phyloP scores from a whole-genome alignment of 2,888 invertebrate species.

The Apocheima hispidaria region DNA sequence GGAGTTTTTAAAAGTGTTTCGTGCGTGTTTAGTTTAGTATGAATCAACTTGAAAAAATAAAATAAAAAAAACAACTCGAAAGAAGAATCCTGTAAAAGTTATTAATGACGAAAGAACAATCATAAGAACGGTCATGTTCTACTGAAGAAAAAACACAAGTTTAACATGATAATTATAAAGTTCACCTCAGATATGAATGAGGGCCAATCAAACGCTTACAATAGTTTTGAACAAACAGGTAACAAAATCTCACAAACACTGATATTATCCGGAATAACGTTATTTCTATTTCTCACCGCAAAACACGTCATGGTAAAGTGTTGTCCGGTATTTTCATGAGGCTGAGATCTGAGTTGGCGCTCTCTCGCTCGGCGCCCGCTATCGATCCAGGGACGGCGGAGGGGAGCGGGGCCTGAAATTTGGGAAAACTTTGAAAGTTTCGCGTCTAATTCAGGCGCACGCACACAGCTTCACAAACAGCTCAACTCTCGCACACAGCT shows the following conservation, averaged over 20 bases:
- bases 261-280: constrained; percentile 56
- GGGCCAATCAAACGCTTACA: constrained; percentile 7
- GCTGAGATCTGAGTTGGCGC: constrained; percentile 70
- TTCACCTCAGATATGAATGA: constrained; percentile 14
- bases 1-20: no score
- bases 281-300: constrained; percentile 63
- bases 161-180: not conserved
- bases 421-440: constrained; percentile 87
- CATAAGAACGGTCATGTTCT: constrained; percentile 14
- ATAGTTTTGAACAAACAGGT: constrained; percentile 34
- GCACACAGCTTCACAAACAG: constrained; percentile 73
- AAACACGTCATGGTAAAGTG: constrained; percentile 78
- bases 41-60: no score
- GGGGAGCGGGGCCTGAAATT: constrained; percentile 80
- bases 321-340: constrained; percentile 82
- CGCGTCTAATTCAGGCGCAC: constrained; percentile 86
- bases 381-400: constrained; percentile 74
- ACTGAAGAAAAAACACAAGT: not conserved
- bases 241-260: constrained; percentile 58
- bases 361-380: constrained; percentile 76
- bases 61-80: no score
- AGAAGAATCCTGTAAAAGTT: constrained; percentile 13
- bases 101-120: not conserved
- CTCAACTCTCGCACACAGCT: constrained; percentile 71
- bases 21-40: no score